Percentiles rank a stretch among this genome's conserved stretches.
Conservation (phyloP, 2,113 vertebrate species). For the Corydoras sp. region DNA sequence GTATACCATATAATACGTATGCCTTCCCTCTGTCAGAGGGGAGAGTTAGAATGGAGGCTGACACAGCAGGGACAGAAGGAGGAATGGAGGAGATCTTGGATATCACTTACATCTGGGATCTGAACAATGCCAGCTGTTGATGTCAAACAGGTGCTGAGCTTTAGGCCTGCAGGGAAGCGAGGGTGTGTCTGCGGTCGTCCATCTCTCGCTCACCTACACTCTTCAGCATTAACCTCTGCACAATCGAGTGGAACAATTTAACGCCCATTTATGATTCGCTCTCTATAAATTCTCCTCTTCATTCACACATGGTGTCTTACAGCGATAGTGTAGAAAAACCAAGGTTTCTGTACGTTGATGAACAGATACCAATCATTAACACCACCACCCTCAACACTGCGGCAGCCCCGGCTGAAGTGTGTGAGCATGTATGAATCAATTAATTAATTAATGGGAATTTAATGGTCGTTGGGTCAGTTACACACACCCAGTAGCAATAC, state of each 20-base stretch:
- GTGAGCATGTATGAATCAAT: too few species aligned
- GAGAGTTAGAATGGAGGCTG: slow-evolving; percentile 12
- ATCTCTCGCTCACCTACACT: neutral
- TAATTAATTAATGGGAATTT: too few species aligned
- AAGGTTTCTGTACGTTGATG: neutral
- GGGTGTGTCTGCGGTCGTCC: slow-evolving; percentile 20
- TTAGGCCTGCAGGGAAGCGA: slow-evolving; percentile 31
- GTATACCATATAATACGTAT: neutral
- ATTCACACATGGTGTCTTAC: neutral
- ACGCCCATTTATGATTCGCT: neutral
- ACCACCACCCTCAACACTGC: too few species aligned
- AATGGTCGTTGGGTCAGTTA: too few species aligned
- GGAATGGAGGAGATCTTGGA: slow-evolving; percentile 28
- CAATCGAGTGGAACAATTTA: neutral
- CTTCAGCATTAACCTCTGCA: slow-evolving; percentile 4
- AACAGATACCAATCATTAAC: neutral
- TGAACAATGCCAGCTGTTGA: slow-evolving; percentile 47
- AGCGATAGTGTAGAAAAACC: neutral
- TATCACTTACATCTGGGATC: slow-evolving; percentile 46
- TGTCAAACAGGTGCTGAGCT: slow-evolving; percentile 51
- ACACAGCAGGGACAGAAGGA: slow-evolving; percentile 13
- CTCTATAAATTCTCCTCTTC: neutral
- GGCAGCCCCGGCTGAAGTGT: too few species aligned
- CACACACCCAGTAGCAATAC: too few species aligned
- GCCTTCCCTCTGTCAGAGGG: slow-evolving; percentile 6